Evolutionary conservation across 2,113 vertebrate species (phyloP), one percentile per base, ranked within the genome.

Genomic region (Phaethon lepturus): DNA sequence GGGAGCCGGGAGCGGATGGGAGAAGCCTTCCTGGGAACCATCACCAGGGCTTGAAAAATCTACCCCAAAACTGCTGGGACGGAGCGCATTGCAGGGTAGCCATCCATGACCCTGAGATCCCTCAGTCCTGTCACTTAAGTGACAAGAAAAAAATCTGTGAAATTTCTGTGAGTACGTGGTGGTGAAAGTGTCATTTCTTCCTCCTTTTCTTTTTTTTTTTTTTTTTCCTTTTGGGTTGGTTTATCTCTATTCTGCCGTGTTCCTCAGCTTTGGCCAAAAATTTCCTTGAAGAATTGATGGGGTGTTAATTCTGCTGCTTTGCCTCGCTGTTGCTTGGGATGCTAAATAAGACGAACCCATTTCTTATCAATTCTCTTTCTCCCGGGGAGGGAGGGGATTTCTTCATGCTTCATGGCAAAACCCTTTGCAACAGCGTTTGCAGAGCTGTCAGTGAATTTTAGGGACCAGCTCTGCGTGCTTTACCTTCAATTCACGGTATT

Each of bases 21-120:
- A 78, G 89, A 38, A 93, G 69, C 95, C 75, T 90, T 96, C 92
- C 92, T 93, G 88, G 79, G 94, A 97, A 68, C 91, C 95, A 93
- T 74, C 90, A 86, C 92, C 92, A 96, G 97, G 94, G 67, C 97
- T 97, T 97, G 97, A 94, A 96, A 97, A 97, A 97, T 92, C 95
- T 96, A 95, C 95, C 86, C 82, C 17, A 1, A 64, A 26, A 40
- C 88, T 44, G 90, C 88, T 92, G 92, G 92, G 88, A 83, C 0
- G 24, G 53, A 82, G 87, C 11, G 0, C 11, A 1, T 29, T 17
- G 52, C 88, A 59, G 81, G 78, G 47, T 10, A 7, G 14, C 5
- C 52, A 3, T 4, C 75, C 55, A 7, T 7, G 12, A 14, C 33
- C 76, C 42, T 19, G 1, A 62, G n/a, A 10, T 45, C 59, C 75